A percentile compares a stretch with the other conserved stretches of the same genome.
These are phyloP conservation scores for Eupithecia pulchellata DNA, from an alignment of 2,888 invertebrate genomes.

Conservation along the genomic window DNA sequence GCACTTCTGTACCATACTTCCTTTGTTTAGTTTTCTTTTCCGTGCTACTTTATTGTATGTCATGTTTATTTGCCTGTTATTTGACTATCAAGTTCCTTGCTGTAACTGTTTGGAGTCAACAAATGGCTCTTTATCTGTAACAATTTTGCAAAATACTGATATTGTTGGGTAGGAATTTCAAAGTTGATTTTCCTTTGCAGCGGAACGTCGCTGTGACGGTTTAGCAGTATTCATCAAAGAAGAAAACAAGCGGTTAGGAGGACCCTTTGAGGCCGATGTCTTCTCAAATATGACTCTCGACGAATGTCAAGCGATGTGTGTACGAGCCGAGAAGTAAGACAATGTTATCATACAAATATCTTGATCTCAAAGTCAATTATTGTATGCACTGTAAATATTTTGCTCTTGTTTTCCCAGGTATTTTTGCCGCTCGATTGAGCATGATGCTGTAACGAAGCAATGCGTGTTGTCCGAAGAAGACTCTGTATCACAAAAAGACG, in stretches of 20 bases:
- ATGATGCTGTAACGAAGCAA: constrained; percentile 93
- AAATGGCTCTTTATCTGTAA: not conserved
- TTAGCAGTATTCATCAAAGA: constrained; percentile 95
- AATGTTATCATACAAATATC: constrained; percentile 11
- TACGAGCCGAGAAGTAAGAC: constrained; percentile 92
- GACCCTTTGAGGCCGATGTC: constrained; percentile 95
- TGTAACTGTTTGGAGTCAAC: not conserved
- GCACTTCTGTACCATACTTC: not conserved
- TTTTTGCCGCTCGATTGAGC: constrained; percentile 95
- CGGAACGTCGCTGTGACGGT: constrained; percentile 94
- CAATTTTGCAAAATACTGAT: not conserved
- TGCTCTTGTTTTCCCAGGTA: constrained; percentile 77
- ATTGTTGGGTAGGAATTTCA: not conserved
- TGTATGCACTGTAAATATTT: constrained; percentile 20
- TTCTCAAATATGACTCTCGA: constrained; percentile 94
- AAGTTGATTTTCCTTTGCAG: constrained; percentile 70
- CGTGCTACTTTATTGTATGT: not conserved
- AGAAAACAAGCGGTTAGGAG: constrained; percentile 94
- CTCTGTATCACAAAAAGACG: constrained; percentile 94
- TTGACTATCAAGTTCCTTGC: not conserved
- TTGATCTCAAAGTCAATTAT: constrained; percentile 4
- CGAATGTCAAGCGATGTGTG: constrained; percentile 95
- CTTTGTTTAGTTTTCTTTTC: not conserved
- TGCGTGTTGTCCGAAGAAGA: constrained; percentile 97
- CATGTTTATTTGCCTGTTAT: not conserved